These are phyloP conservation scores for Brachionus sp. DNA, from an alignment of 1,140 invertebrate genomes.

Conservation along the genomic window DNA sequence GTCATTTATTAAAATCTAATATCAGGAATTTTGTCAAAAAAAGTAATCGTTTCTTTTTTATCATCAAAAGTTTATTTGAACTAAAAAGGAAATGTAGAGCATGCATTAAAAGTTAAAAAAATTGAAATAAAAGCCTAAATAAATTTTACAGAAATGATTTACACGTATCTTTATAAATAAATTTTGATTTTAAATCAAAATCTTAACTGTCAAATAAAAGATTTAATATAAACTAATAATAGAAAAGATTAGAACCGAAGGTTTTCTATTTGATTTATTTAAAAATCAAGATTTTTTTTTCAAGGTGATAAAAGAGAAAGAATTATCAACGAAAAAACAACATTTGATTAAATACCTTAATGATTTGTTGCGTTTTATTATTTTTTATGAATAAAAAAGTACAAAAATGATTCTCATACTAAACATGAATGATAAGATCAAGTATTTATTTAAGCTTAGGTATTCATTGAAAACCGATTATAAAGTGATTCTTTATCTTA, in stretches of 20 bases:
- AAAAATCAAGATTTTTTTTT: not conserved
- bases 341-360: not conserved
- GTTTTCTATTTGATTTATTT: not conserved
- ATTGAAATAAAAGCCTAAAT: not conserved
- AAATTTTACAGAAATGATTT: not conserved
- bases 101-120: not conserved
- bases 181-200: not conserved
- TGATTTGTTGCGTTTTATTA: not conserved
- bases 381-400: not conserved
- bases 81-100: not conserved
- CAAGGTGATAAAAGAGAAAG: not conserved
- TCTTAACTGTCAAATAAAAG: not conserved
- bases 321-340: not conserved
- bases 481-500: not conserved
- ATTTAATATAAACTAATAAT: not conserved
- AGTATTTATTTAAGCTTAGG: not conserved
- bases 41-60: not conserved
- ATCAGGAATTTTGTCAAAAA: not conserved
- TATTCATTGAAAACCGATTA: not conserved
- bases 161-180: not conserved
- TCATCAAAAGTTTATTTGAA: not conserved
- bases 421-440: not conserved
- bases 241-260: not conserved
- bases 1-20: not conserved
- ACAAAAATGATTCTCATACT: not conserved